Evolutionary conservation across 2,797 vertebrate species (phyloP).

Genomic region (Limnodromus scolopaceus): DNA sequence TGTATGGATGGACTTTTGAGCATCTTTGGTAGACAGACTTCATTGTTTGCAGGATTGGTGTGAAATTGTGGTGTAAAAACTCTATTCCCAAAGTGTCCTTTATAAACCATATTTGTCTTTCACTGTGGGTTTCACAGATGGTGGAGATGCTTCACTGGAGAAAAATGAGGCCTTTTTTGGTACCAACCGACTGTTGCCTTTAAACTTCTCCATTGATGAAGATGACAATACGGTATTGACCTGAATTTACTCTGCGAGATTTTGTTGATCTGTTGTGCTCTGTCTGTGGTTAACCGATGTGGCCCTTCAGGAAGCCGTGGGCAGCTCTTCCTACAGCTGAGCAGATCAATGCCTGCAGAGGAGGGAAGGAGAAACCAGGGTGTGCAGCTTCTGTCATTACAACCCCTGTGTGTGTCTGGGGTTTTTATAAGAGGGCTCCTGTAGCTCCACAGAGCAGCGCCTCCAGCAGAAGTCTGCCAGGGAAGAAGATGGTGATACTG

Average conservation of each 20-base stretch:
- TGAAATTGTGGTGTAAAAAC: background rate
- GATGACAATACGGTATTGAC: background rate
- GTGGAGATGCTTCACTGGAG: background rate
- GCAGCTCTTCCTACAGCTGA: background rate
- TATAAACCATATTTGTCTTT: background rate
- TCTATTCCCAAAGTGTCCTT: background rate
- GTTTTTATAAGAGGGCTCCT: background rate
- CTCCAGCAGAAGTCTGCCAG: background rate
- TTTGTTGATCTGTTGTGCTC: background rate
- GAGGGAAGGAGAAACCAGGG: background rate
- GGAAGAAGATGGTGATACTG: background rate
- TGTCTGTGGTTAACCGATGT: rapidly evolving
- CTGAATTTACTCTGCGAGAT: background rate
- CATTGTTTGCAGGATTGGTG: background rate
- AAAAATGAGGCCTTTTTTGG: background rate
- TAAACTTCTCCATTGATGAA: background rate
- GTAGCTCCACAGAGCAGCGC: rapidly evolving
- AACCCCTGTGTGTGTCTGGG: rapidly evolving
- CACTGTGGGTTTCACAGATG: background rate
- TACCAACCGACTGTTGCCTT: background rate
- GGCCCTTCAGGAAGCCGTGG: background rate
- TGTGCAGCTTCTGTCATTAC: background rate
- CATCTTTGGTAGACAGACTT: background rate
- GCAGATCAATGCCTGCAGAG: background rate
- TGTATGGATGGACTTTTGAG: background rate